Evolutionary conservation across 2,888 invertebrate species (phyloP).

Genomic region (Thereva unica): DNA sequence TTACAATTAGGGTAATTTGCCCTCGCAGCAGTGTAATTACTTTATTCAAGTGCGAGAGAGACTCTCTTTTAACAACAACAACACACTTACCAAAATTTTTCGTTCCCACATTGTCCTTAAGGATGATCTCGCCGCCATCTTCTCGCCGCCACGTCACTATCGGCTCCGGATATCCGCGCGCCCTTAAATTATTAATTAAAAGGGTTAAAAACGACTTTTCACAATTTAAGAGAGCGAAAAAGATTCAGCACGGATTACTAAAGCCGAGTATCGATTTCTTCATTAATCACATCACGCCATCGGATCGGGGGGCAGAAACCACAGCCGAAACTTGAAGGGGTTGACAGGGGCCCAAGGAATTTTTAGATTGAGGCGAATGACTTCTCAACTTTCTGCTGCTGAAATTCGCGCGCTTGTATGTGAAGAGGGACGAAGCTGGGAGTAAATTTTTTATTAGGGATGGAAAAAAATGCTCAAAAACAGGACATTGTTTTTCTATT

Average conservation of each 20-base stretch:
- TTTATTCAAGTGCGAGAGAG: not conserved
- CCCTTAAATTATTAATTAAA: slow-evolving; percentile 55
- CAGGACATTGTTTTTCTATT: too few relatives aligned
- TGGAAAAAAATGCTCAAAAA: too few relatives aligned
- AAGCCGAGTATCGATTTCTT: slow-evolving; percentile 7
- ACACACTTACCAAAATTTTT: slow-evolving; percentile 65
- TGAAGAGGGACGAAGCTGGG: too few relatives aligned
- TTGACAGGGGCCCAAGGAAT: not conserved
- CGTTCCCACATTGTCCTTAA: slow-evolving; percentile 70
- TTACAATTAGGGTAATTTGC: not conserved
- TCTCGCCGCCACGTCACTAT: slow-evolving; percentile 82
- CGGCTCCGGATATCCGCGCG: slow-evolving; percentile 79
- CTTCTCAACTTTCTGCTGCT: too few relatives aligned
- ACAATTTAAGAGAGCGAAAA: not conserved
- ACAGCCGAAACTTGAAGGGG: not conserved
- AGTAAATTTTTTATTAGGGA: too few relatives aligned
- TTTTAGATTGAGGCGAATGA: too few relatives aligned
- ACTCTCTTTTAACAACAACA: not conserved
- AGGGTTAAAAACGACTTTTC: not conserved
- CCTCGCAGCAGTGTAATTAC: not conserved
- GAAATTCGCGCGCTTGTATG: too few relatives aligned
- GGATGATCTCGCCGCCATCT: slow-evolving; percentile 77
- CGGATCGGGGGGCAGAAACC: not conserved
- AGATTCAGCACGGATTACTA: too few relatives aligned
- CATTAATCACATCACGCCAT: slow-evolving; percentile 8